These are phyloP conservation scores for Phoxinus phoxinus DNA, from an alignment of 2,113 vertebrate species.

Conservation along the genomic window DNA sequence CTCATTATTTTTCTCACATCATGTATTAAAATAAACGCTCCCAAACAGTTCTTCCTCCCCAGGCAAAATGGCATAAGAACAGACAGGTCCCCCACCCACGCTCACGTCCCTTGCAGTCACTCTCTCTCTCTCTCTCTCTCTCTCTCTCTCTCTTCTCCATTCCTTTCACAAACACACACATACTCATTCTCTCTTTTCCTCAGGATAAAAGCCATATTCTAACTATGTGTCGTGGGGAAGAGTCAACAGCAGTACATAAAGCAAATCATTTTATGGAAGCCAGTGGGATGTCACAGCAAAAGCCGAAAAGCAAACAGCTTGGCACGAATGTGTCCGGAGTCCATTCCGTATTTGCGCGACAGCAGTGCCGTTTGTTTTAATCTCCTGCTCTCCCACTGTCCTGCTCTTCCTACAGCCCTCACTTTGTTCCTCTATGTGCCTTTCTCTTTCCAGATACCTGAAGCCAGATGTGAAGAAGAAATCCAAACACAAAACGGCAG, in stretches of 20 bases:
- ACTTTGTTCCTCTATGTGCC: not conserved
- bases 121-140: constrained; percentile 27
- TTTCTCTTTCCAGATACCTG: constrained; percentile 77
- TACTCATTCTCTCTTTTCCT: constrained; percentile 38
- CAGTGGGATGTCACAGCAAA: constrained; percentile 41
- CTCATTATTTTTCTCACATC: constrained; percentile 47
- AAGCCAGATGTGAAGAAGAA: constrained; percentile 87
- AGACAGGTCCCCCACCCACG: constrained; percentile 51
- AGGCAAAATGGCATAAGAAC: constrained; percentile 55
- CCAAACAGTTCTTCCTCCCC: constrained; percentile 42
- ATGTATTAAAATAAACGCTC: constrained; percentile 60
- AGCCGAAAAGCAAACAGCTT: constrained; percentile 43
- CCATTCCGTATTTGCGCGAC: not conserved
- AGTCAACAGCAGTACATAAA: constrained; percentile 51
- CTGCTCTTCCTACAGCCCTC: not conserved
- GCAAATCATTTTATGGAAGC: constrained; percentile 55
- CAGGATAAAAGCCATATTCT: constrained; percentile 36
- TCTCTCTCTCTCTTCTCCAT: not conserved
- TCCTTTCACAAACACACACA: constrained; percentile 33
- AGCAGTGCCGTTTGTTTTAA: constrained; percentile 1
- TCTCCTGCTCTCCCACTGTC: not conserved
- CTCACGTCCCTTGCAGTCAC: constrained; percentile 44
- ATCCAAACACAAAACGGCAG: constrained; percentile 87
- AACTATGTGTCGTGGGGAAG: constrained; percentile 16
- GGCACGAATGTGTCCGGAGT: constrained; percentile 19